A percentile compares a stretch with the other conserved stretches of the same genome.
Evolutionary conservation across 1,140 invertebrate species (phyloP).

Genomic region (Drosophila sucinea): DNA sequence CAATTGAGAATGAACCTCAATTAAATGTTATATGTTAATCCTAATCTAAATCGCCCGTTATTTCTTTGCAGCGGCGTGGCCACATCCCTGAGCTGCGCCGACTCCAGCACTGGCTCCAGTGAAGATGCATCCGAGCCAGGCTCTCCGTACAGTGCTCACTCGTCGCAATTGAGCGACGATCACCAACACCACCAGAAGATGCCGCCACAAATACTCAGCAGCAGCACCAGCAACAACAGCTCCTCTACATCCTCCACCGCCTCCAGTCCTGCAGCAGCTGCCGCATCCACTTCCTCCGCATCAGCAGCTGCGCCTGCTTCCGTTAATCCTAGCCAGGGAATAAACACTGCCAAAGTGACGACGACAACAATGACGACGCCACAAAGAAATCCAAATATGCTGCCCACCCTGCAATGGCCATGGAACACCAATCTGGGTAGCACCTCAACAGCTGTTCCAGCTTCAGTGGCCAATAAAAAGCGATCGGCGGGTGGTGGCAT

Average conservation of each 20-base stretch:
- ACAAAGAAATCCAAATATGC: constrained; percentile 33
- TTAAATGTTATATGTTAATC: constrained; percentile 4
- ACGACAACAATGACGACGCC: constrained; percentile 33
- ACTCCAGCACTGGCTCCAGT: constrained; percentile 88
- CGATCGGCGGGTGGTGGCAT: constrained; percentile 26
- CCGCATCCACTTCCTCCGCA: constrained; percentile 26
- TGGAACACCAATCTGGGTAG: constrained; percentile 73
- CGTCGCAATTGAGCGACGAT: constrained; percentile 82
- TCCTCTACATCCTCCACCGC: constrained; percentile 32
- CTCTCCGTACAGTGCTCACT: constrained; percentile 89
- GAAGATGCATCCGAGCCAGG: constrained; percentile 92
- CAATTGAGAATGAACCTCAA: not conserved
- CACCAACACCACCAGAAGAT: constrained; percentile 58
- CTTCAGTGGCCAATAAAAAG: constrained; percentile 48
- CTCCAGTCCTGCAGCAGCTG: constrained; percentile 28
- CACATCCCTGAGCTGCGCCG: constrained; percentile 87
- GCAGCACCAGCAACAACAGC: constrained; percentile 34
- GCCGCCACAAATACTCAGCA: constrained; percentile 74
- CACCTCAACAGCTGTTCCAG: constrained; percentile 68
- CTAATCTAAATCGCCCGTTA: not conserved
- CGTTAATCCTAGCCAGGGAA: constrained; percentile 21
- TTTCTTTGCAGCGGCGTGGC: constrained; percentile 86
- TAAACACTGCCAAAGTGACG: constrained; percentile 51
- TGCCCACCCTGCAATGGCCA: constrained; percentile 71
- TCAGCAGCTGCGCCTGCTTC: constrained; percentile 31